Evolutionary conservation across 2,888 invertebrate genomes (phyloP).

Genomic region (Yponomeuta malinellus): DNA sequence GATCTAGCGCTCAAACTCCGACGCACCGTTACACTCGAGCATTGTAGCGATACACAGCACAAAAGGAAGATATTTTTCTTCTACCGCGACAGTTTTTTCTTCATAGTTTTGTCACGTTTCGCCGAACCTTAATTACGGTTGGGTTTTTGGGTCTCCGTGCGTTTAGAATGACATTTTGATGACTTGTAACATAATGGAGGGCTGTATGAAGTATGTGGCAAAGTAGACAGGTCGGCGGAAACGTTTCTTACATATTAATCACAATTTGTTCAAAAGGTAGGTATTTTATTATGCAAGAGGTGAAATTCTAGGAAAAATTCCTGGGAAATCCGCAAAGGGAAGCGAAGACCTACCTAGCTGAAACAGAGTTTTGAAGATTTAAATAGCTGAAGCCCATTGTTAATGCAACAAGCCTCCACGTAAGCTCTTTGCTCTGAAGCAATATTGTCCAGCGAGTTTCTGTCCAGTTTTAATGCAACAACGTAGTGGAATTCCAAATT

Average conservation of each 20-base stretch:
- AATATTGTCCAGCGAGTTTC: neutral
- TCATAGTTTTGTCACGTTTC: constrained; percentile 8
- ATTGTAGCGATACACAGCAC: neutral
- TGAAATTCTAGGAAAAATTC: no score
- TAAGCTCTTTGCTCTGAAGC: neutral
- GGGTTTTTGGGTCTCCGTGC: neutral
- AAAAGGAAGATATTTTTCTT: neutral
- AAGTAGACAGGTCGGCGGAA: neutral
- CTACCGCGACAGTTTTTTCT: constrained; percentile 2
- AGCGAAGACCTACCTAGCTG: no score
- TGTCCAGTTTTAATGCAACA: neutral
- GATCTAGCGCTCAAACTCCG: neutral
- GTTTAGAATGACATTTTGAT: constrained; percentile 1
- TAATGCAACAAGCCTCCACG: neutral
- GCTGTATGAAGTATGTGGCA: neutral
- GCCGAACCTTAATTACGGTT: neutral
- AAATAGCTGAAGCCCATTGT: neutral
- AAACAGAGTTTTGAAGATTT: no score
- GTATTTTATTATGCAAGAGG: no score
- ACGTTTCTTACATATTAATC: neutral
- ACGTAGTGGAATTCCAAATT: neutral
- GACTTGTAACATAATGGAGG: neutral
- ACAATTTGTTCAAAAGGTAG: neutral
- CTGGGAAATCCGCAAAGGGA: no score
- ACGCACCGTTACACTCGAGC: neutral